Base-by-base conservation (phyloP, 2,797 vertebrate genomes). In the Calcarius lapponicus region DNA sequence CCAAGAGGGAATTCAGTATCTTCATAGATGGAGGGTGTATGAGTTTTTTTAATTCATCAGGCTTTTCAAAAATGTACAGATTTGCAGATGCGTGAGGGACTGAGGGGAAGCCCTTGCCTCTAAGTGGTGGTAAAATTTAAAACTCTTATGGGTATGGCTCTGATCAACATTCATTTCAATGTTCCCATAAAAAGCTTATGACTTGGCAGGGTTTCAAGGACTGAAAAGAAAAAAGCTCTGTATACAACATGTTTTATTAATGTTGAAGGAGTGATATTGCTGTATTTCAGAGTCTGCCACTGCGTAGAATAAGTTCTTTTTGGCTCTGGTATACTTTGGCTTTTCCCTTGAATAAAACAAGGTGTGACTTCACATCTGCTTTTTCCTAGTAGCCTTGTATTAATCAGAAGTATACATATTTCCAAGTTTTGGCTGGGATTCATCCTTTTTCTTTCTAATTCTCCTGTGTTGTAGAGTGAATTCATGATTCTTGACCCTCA, bases 171-270 rank as follows among this genome's bases (percentile, higher is more conserved):
- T 89, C 56, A 92, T 92, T 90, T 96, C 95, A 92, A 3, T 1
- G 28, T 94, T 95, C 91, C 78, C 65, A 85, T 95, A 96, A 90
- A 96, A 96, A 86, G 45, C 91, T 94, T 96, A 84, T 95, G 80
- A 90, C 74, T 88, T 97, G 96, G 94, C 95, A 61, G 57, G 28
- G 32, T 93, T 94, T 96, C 93, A 88, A 47, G 85, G 85, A 32
- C 76, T 74, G 38, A 11, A 48, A 85, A 78, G 90, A 90, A 84
- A 81, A 89, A 64, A 70, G 51, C 62, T 88, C 70, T 76, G 51
- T 88, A 80, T 95, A 95, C 76, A 93, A 31, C 82, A 91, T 95
- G 80, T 88, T 95, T 94, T 96, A 95, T 91, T 97, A 82, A 95
- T 91, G 93, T 76, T 97, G 92, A 96, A 93, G 88, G 86, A 80